Base-by-base conservation (phyloP, 2,113 vertebrate genomes). In the Pomatorhinus ruficollis region DNA sequence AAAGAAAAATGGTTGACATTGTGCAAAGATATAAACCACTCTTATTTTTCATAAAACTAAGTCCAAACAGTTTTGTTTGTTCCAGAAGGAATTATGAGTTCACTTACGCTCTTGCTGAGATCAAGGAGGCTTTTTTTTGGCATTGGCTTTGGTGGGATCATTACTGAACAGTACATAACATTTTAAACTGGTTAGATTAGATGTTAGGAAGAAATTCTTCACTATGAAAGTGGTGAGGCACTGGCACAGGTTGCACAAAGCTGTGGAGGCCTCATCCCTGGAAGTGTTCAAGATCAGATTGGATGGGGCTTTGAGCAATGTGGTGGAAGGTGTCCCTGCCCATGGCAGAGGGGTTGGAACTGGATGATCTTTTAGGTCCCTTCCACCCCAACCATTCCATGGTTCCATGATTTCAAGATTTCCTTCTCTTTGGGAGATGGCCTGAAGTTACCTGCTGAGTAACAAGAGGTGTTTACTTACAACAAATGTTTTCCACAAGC, bases 71-170 rank as follows among this genome's bases (percentile, higher is more conserved):
- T 71, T 94, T 63, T 88, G 42, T 88, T 95, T 75, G 76, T 83
- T 96, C 82, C 94, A 91, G 74, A 84, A 81, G 60, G 83, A 95
- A 87, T 79, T 82, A 82, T 27, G 83, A 83, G 49, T 84, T 78
- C 83, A 84, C 17, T 89, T 54, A 71, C 5, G 33, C 37, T 94
- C 85, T 92, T 94, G 53, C 69, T 95, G 89, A 95, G 83, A 92
- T 95, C 77, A 87, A 91, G 82, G 59, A 92, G 54, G 45, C 45
- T 68, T 90, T 89, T 74, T 74, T 83, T 84, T 84, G 79, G 77
- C 61, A 81, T 49, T 89, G 44, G 49, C 10, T 75, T 59, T 61
- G 64, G 57, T 19, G 65, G 49, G n/a, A 84, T 56, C 52, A 71
- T 70, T 61, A 84, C 40, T 87, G 81, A 87, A 91, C 49, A 49